phyloP scores from a whole-genome alignment of 2,113 vertebrate species.

The Neolamprologus modestus region DNA sequence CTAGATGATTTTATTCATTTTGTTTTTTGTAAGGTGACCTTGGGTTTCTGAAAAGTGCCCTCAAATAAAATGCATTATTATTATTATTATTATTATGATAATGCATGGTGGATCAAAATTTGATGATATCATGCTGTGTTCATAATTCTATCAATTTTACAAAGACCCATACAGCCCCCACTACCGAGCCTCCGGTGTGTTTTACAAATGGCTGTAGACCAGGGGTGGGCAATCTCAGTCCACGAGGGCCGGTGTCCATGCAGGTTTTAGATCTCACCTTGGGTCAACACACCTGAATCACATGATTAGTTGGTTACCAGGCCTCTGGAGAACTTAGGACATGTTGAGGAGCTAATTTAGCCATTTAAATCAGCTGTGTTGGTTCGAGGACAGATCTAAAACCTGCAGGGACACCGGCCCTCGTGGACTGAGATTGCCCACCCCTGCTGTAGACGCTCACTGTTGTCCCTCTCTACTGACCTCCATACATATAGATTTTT shows the following conservation, averaged over 20 bases:
- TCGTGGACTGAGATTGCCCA: too few species aligned
- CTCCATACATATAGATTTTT: background rate
- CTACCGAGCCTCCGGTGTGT: background rate
- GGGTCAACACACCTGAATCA: too few species aligned
- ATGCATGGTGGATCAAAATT: background rate
- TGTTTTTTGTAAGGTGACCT: background rate
- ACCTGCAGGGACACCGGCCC: too few species aligned
- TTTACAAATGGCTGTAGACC: background rate
- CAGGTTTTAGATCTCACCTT: too few species aligned
- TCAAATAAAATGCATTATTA: background rate
- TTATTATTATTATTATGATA: too few species aligned
- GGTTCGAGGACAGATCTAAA: too few species aligned
- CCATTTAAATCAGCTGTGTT: too few species aligned
- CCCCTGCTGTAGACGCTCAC: background rate
- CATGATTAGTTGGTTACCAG: too few species aligned
- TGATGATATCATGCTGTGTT: background rate
- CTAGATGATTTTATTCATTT: background rate
- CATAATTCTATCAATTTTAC: background rate
- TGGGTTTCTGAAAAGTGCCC: background rate
- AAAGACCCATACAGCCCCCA: background rate
- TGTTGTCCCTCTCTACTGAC: background rate
- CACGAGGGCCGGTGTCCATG: too few species aligned
- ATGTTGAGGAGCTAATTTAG: too few species aligned
- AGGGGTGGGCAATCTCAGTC: too few species aligned
- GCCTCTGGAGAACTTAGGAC: too few species aligned